Conservation (phyloP, 2,888 invertebrate species). For the Ormyrus pomaceus region DNA sequence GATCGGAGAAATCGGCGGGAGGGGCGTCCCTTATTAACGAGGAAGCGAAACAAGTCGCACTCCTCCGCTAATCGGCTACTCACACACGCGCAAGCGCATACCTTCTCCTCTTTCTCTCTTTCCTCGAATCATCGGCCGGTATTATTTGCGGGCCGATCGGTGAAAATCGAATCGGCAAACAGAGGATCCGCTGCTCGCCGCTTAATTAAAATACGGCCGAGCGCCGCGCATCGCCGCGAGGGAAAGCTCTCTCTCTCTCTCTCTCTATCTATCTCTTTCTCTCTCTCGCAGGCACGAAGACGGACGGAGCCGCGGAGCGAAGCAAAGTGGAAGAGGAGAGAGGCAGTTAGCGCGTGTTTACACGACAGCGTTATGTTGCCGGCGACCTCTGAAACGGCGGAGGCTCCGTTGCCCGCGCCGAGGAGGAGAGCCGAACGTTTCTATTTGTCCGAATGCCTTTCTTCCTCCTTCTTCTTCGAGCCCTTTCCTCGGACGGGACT, state of each 20-base stretch:
- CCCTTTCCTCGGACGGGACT: slow-evolving; percentile 10
- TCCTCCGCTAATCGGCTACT: slow-evolving; percentile 71
- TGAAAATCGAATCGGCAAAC: slow-evolving; percentile 8
- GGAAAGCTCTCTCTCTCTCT: too few species aligned
- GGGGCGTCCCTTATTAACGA: slow-evolving; percentile 72
- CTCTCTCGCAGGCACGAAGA: not conserved
- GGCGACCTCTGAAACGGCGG: slow-evolving; percentile 67
- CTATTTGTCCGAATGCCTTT: slow-evolving; percentile 71
- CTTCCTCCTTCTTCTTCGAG: slow-evolving; percentile 52
- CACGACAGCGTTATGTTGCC: slow-evolving; percentile 74
- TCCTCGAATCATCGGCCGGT: not conserved
- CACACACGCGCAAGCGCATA: slow-evolving; percentile 61
- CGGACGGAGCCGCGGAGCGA: not conserved
- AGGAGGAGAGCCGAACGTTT: slow-evolving; percentile 66
- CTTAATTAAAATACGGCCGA: slow-evolving; percentile 45
- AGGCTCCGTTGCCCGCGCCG: slow-evolving; percentile 56
- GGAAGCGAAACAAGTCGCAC: slow-evolving; percentile 76
- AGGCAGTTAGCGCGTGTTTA: slow-evolving; percentile 75
- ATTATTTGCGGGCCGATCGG: too few species aligned
- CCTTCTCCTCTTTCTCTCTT: slow-evolving; percentile 23
- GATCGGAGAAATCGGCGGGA: slow-evolving; percentile 58
- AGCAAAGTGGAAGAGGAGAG: slow-evolving; percentile 14
- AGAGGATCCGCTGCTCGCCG: not conserved
- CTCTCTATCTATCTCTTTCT: too few species aligned
- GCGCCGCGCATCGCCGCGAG: not conserved